Conservation (phyloP, 2,888 invertebrate genomes). For the Heliconius aoede region DNA sequence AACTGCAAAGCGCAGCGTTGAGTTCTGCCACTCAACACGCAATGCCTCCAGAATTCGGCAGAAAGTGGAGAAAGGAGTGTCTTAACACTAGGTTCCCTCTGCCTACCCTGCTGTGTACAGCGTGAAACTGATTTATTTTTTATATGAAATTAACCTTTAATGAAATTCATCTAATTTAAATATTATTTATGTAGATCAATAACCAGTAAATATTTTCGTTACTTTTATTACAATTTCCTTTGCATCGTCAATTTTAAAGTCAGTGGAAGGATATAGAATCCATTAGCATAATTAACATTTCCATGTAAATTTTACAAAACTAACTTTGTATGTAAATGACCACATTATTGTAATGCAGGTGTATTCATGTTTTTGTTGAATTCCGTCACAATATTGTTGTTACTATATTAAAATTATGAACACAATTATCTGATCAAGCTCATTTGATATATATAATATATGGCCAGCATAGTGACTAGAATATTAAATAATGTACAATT, state of each 20-base stretch:
- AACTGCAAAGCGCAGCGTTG: too few relatives aligned
- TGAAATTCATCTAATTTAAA: conserved; percentile 4
- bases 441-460: too few relatives aligned
- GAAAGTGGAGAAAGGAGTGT: too few relatives aligned
- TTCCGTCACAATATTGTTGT: conserved; percentile 30
- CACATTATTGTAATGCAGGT: conserved; percentile 65
- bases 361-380: conserved; percentile 56
- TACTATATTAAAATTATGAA: conserved; percentile 5
- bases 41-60: too few relatives aligned
- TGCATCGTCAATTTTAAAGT: conserved; percentile 54
- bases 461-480: background rate
- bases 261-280: conserved; percentile 71
- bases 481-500: background rate
- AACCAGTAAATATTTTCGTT: conserved; percentile 3
- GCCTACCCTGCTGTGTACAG: too few relatives aligned
- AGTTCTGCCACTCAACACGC: too few relatives aligned
- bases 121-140: too few relatives aligned
- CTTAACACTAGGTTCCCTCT: too few relatives aligned
- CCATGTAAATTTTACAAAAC: conserved; percentile 63
- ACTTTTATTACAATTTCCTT: conserved; percentile 63
- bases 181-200: conserved; percentile 14
- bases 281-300: conserved; percentile 74
- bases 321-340: conserved; percentile 78
- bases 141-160: too few relatives aligned
- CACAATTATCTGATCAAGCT: background rate